Percentiles rank a stretch among this genome's conserved stretches.
phyloP scores from a whole-genome alignment of 2,888 invertebrate genomes.

The Meteorus cinctellus region DNA sequence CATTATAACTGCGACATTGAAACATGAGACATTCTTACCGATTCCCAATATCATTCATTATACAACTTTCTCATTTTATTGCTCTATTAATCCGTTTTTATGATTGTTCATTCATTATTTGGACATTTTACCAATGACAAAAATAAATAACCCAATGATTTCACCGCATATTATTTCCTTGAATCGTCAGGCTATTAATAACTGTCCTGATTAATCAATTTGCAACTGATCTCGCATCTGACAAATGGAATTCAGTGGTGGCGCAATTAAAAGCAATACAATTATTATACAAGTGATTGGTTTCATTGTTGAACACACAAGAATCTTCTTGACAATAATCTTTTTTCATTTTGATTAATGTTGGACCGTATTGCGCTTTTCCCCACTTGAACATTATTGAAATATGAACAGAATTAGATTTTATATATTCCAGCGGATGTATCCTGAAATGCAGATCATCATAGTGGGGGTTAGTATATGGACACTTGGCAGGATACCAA shows the following conservation, averaged over 20 bases:
- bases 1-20: background rate
- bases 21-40: background rate
- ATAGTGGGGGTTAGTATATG: background rate
- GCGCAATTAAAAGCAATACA: constrained; percentile 50
- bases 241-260: constrained; percentile 59
- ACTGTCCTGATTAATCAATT: constrained; percentile 54
- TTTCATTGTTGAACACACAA: background rate
- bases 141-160: constrained; percentile 33
- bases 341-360: background rate
- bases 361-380: background rate
- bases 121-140: constrained; percentile 15
- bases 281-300: background rate
- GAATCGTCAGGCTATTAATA: constrained; percentile 64
- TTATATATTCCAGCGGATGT: constrained; percentile 41
- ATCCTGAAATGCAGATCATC: constrained; percentile 39
- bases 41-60: background rate
- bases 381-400: background rate
- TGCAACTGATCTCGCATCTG: constrained; percentile 58
- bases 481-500: constrained; percentile 53
- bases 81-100: background rate
- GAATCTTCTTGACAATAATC: background rate
- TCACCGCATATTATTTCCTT: constrained; percentile 55
- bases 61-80: background rate
- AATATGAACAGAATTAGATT: constrained; percentile 4
- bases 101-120: constrained; percentile 16